phyloP scores from a whole-genome alignment of 1,140 invertebrate genomes.

The Diploscapter pachys region DNA sequence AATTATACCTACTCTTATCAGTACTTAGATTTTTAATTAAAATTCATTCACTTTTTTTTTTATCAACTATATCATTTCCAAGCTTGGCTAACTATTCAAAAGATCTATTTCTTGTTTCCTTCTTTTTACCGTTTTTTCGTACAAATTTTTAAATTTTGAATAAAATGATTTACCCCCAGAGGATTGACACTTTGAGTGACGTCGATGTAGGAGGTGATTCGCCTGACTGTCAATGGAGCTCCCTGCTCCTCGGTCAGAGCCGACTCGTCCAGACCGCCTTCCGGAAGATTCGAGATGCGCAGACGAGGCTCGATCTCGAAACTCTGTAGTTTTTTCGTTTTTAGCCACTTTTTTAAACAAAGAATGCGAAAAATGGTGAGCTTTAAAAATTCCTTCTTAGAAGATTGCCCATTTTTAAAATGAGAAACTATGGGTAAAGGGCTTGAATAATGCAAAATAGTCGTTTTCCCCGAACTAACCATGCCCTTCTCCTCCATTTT shows the following conservation, averaged over 20 bases:
- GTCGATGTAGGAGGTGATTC: conserved; percentile 34
- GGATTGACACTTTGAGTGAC: background rate
- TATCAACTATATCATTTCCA: background rate
- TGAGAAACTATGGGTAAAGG: background rate
- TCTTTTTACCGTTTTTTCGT: background rate
- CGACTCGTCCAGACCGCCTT: conserved; percentile 25
- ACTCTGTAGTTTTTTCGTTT: conserved; percentile 3
- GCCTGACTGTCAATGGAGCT: conserved; percentile 9
- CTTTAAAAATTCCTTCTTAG: background rate
- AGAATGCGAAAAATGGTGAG: no score
- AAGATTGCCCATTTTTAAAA: no score
- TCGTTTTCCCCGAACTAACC: conserved; percentile 4
- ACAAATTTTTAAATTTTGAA: background rate
- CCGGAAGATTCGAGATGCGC: conserved; percentile 29
- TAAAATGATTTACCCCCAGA: background rate
- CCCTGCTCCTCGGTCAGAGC: conserved; percentile 15
- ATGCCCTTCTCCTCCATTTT: conserved; percentile 19
- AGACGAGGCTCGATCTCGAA: conserved; percentile 37
- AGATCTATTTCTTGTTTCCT: background rate
- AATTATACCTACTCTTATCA: no score
- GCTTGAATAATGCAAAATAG: conserved; percentile 1
- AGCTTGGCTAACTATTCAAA: background rate
- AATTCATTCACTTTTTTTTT: background rate
- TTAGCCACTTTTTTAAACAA: background rate
- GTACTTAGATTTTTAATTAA: no score